Conservation (phyloP, 1,140 invertebrate genomes). For the Prorops nasuta region DNA sequence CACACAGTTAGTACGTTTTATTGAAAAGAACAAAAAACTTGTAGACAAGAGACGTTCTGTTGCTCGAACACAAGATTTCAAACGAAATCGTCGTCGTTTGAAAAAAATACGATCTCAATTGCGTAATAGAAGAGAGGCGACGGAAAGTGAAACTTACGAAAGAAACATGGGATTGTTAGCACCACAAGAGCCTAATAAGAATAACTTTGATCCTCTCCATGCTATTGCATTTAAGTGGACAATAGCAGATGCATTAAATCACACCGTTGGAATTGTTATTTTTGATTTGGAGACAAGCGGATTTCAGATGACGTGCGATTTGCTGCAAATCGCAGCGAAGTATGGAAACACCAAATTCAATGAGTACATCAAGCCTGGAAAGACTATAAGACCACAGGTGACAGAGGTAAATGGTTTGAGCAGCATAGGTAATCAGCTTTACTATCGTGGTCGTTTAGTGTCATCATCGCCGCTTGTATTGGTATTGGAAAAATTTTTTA, state of each 20-base stretch:
- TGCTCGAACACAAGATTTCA: constrained; percentile 9
- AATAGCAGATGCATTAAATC: constrained; percentile 1
- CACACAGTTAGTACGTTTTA: background rate
- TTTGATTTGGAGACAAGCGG: constrained; percentile 20
- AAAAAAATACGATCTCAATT: constrained; percentile 17
- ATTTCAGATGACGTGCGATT: constrained; percentile 5
- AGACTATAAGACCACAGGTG: constrained; percentile 5
- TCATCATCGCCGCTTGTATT: constrained; percentile 8
- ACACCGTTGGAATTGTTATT: constrained; percentile 8
- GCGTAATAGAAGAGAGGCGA: constrained; percentile 10
- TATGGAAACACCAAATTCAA: constrained; percentile 8
- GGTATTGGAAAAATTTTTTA: constrained; percentile 8
- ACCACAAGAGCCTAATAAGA: constrained; percentile 8
- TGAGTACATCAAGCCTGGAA: constrained; percentile 9
- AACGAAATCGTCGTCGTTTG: constrained; percentile 9
- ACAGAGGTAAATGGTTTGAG: constrained; percentile 12
- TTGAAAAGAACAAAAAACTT: background rate
- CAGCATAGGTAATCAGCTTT: constrained; percentile 8
- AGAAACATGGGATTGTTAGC: constrained; percentile 15
- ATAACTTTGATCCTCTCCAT: background rate
- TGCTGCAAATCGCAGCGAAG: constrained; percentile 19
- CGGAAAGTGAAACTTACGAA: constrained; percentile 17
- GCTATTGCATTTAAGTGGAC: no score
- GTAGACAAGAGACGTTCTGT: background rate
- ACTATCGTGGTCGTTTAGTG: constrained; percentile 17